phyloP scores from a whole-genome alignment of 2,888 invertebrate genomes.

The Eristalis pertinax region DNA sequence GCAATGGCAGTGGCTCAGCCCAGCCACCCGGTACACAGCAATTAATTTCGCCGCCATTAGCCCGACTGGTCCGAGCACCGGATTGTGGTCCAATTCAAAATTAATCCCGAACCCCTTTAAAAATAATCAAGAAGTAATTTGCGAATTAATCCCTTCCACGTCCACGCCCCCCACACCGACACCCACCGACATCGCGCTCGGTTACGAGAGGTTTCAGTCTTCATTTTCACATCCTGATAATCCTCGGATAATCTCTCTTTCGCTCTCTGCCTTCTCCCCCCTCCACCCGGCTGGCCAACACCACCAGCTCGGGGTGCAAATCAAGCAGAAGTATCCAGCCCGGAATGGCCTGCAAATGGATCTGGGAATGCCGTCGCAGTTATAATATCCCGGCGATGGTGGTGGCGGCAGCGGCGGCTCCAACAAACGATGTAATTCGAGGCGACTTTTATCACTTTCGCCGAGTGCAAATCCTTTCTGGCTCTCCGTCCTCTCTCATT shows the following conservation, averaged over 20 bases:
- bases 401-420: neutral
- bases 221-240: constrained; percentile 43
- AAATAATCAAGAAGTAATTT: constrained; percentile 72
- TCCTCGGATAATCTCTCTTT: constrained; percentile 57
- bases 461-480: constrained; percentile 6
- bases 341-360: constrained; percentile 30
- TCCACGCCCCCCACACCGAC: constrained; percentile 19
- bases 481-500: neutral
- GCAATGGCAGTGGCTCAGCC: neutral
- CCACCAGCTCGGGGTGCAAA: constrained; percentile 9
- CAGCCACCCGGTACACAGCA: neutral
- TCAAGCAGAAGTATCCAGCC: neutral
- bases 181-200: too few species aligned
- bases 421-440: constrained; percentile 51
- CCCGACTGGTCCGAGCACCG: neutral
- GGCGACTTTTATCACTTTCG: constrained; percentile 54
- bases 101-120: constrained; percentile 65
- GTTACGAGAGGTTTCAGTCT: neutral
- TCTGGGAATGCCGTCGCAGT: constrained; percentile 30
- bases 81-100: constrained; percentile 60
- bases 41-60: constrained; percentile 48
- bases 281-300: neutral
- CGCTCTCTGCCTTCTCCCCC: neutral
- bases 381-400: constrained; percentile 24
- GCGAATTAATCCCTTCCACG: constrained; percentile 61